Evolutionary conservation across 53 echinoderm and acorn worm genomes (phyloP).

Genomic region (Apostichopus leukothele): DNA sequence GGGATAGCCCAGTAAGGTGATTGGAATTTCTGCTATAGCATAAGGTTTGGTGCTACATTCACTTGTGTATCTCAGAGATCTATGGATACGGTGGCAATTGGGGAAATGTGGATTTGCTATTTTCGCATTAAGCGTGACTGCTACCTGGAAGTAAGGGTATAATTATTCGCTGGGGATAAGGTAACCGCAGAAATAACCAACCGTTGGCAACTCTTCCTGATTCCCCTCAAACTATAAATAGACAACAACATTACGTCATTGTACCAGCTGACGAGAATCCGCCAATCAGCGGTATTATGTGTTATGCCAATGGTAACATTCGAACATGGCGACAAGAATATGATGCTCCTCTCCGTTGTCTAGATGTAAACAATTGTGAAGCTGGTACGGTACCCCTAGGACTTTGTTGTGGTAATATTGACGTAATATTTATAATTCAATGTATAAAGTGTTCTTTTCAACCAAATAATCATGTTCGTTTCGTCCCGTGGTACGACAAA

Average conservation of each 20-base stretch:
- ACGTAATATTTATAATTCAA: not conserved
- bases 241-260: constrained; percentile 47
- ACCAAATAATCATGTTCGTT: not conserved
- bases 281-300: constrained; percentile 18
- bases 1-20: too few species aligned
- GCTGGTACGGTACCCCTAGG: not conserved
- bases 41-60: too few species aligned
- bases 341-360: not conserved
- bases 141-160: too few species aligned
- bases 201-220: too few species aligned
- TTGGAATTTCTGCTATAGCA: too few species aligned
- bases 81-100: too few species aligned
- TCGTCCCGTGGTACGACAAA: not conserved
- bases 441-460: not conserved
- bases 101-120: too few species aligned
- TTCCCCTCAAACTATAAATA: constrained; percentile 41
- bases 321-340: constrained; percentile 46
- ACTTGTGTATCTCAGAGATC: too few species aligned
- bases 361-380: not conserved
- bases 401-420: not conserved
- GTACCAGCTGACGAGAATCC: constrained; percentile 36
- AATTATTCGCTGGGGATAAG: too few species aligned
- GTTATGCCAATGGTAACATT: constrained; percentile 44
- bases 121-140: too few species aligned
- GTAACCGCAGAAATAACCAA: too few species aligned